Percentiles rank a stretch among this genome's conserved stretches.
These are phyloP conservation scores for Cydia fagiglandana DNA, from an alignment of 1,140 invertebrate species.

Conservation along the genomic window DNA sequence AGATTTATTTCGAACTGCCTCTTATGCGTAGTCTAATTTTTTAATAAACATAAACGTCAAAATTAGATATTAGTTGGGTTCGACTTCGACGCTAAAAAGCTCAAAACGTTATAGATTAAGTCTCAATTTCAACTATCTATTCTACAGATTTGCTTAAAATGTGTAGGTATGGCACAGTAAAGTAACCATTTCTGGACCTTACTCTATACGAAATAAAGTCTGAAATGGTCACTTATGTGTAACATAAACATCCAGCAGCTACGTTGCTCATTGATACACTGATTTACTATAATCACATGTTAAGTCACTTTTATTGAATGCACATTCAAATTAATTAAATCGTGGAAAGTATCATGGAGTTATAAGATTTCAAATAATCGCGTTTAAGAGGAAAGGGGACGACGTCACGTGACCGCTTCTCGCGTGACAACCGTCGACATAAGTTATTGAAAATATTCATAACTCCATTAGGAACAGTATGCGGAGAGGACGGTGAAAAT, in stretches of 20 bases:
- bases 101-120: no score
- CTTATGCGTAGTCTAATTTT: no score
- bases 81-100: no score
- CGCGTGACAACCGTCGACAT: no score
- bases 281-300: neutral
- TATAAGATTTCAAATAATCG: neutral
- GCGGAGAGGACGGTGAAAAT: neutral
- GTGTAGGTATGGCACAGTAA: neutral
- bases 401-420: no score
- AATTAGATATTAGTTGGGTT: no score
- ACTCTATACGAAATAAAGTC: neutral
- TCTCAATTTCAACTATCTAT: neutral
- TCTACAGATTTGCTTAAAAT: neutral
- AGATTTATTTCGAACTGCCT: no score
- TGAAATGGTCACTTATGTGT: neutral
- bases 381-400: no score
- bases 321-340: neutral
- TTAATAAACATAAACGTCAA: no score
- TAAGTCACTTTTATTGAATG: slow-evolving; percentile 1
- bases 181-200: neutral
- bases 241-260: neutral
- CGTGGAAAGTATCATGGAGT: neutral
- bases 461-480: neutral
- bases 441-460: neutral
- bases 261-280: slow-evolving; percentile 12